These are phyloP conservation scores for Dermatemys mawii DNA, from an alignment of 2,113 vertebrate genomes.

Conservation along the genomic window DNA sequence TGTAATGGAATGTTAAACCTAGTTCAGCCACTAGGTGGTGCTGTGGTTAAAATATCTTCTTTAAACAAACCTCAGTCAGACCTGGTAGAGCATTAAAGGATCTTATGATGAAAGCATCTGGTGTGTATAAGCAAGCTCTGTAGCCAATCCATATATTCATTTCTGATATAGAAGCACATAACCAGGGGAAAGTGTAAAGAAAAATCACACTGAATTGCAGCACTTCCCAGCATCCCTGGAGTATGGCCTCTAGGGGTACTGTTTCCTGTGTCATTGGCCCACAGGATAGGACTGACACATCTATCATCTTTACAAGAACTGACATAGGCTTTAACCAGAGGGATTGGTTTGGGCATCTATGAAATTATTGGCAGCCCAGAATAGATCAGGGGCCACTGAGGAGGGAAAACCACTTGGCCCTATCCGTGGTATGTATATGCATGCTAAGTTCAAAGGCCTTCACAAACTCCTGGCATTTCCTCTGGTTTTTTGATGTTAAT, in stretches of 20 bases:
- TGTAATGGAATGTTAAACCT: not conserved
- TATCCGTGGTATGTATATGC: not conserved
- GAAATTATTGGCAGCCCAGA: not conserved
- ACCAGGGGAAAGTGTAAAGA: not conserved
- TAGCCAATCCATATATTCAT: not conserved
- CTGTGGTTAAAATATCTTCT: not conserved
- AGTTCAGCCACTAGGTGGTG: not conserved
- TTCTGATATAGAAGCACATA: not conserved
- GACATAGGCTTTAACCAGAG: not conserved
- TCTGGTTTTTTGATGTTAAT: no score
- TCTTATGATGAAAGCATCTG: not conserved
- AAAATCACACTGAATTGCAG: not conserved
- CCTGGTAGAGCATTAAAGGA: not conserved
- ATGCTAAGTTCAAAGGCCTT: no score
- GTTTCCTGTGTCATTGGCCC: not conserved
- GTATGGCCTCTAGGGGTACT: not conserved
- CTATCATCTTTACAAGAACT: not conserved
- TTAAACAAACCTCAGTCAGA: not conserved
- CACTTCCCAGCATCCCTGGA: not conserved
- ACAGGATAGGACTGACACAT: not conserved
- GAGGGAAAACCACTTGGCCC: not conserved
- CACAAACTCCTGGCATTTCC: no score
- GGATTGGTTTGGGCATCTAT: not conserved
- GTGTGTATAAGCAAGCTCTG: not conserved
- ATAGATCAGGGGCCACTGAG: not conserved